Evolutionary conservation across 2,888 invertebrate genomes (phyloP), one percentile per base, ranked within the genome.

Genomic region (Sympetrum striolatum): DNA sequence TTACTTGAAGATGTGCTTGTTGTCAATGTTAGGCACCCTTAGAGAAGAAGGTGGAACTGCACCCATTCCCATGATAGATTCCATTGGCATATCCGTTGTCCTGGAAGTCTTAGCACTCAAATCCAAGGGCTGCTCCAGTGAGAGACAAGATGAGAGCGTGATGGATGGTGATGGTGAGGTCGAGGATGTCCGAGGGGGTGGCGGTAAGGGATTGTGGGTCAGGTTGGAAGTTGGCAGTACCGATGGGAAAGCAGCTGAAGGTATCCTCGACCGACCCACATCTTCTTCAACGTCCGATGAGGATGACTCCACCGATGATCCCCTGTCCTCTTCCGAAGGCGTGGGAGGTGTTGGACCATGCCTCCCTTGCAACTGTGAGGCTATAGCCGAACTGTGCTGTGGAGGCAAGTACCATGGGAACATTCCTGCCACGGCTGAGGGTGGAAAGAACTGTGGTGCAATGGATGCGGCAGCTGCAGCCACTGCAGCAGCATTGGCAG

Each of bases 91-190:
- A 15, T 90, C 91, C 44, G 73, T 48, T 82, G 91, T 60, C 90
- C 95, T 92, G 95, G 96, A 93, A 95, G 96, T 95, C 96, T 95
- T 97, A 93, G 97, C 96, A 95, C 97, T 98, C 93, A 98, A 96
- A 95, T 98, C 98, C 93, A 98, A 95, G 35, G 98, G 98, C 94
- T 97, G 97, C 93, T 97, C 97, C 82, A 92, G 44, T 14, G 80
- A 90, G 25, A 86, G n/a, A 18, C 39, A 35, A 25, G 35, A 35
- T 22, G 90, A 53, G 81, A 31, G 60, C 31, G 82, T 60, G 25
- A 39, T 79, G 25, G 91, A 39, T 53, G 91, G 73, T 15, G 91
- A 53, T n/a, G 90, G 79, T 39, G 91, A 90, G 6, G 91, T 58
- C 48, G 80, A 90, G 39, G 81, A 91, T 58, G 73, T 44, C 14